Percentiles rank a stretch among this genome's conserved stretches.
Evolutionary conservation across 2,113 vertebrate genomes (phyloP).

Genomic region (Prionailurus bengalensis): DNA sequence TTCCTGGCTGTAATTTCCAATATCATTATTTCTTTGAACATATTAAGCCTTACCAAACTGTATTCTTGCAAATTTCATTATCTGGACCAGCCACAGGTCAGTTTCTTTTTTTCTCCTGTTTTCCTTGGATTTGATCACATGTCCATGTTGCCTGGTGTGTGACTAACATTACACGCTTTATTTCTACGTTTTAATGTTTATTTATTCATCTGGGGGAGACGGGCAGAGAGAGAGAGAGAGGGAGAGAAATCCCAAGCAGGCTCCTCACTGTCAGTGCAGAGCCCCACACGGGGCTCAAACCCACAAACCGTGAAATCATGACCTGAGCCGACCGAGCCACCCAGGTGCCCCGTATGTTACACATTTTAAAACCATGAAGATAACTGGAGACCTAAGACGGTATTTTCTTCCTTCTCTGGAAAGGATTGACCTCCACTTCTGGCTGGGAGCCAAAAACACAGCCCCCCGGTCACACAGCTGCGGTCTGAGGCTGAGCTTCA

Average conservation of each 20-base stretch:
- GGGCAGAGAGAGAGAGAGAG: too few relatives aligned
- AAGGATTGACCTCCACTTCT: not conserved
- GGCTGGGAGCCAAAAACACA: not conserved
- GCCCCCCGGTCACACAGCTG: not conserved
- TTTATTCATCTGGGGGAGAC: too few relatives aligned
- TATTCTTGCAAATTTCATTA: rapidly evolving
- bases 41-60: not conserved
- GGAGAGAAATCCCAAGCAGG: too few relatives aligned
- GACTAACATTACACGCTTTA: not conserved
- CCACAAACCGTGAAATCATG: too few relatives aligned
- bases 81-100: not conserved
- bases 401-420: not conserved
- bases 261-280: too few relatives aligned
- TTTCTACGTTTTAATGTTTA: too few relatives aligned
- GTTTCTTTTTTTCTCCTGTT: not conserved
- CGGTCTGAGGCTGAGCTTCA: not conserved
- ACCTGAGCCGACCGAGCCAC: too few relatives aligned
- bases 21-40: not conserved
- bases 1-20: not conserved
- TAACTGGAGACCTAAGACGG: not conserved
- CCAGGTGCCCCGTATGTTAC: too few relatives aligned
- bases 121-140: not conserved
- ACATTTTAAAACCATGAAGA: not conserved
- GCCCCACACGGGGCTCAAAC: too few relatives aligned
- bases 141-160: not conserved